Percentiles rank a stretch among this genome's conserved stretches.
Evolutionary conservation across 2,797 vertebrate genomes (phyloP).

Genomic region (Enteromius anoplus): DNA sequence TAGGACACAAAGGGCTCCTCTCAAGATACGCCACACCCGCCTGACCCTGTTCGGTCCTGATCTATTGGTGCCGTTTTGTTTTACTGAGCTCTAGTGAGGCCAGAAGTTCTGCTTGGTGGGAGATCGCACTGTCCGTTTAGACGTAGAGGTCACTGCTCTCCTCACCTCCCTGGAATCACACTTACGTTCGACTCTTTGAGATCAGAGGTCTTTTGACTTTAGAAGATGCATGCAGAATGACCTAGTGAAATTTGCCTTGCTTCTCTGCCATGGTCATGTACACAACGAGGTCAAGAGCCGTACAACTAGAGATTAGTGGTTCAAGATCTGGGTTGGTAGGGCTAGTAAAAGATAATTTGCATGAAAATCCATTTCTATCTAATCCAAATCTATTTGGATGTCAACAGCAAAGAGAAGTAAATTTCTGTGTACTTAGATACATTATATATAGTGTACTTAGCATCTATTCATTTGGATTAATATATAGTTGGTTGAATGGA

Average conservation of each 20-base stretch:
- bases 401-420: not conserved
- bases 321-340: not conserved
- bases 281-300: not conserved
- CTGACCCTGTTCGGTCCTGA: conserved; percentile 41
- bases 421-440: not conserved
- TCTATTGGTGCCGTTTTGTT: conserved; percentile 59
- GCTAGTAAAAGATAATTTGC: not conserved
- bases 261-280: not conserved
- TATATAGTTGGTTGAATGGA: not conserved
- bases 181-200: conserved; percentile 24
- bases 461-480: not conserved
- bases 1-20: conserved; percentile 67
- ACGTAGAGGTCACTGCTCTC: conserved; percentile 38
- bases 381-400: not conserved
- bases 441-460: too few species aligned
- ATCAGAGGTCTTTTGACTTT: conserved; percentile 20
- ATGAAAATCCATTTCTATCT: not conserved
- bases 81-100: conserved; percentile 49
- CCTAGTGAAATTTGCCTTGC: not conserved
- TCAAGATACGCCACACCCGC: conserved; percentile 51
- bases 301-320: not conserved
- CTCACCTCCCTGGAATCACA: conserved; percentile 34
- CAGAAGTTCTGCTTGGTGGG: conserved; percentile 42
- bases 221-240: conserved; percentile 4
- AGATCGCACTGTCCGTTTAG: conserved; percentile 48